These are phyloP conservation scores for Cepaea nemoralis DNA, from an alignment of 1,140 invertebrate species.

Conservation along the genomic window DNA sequence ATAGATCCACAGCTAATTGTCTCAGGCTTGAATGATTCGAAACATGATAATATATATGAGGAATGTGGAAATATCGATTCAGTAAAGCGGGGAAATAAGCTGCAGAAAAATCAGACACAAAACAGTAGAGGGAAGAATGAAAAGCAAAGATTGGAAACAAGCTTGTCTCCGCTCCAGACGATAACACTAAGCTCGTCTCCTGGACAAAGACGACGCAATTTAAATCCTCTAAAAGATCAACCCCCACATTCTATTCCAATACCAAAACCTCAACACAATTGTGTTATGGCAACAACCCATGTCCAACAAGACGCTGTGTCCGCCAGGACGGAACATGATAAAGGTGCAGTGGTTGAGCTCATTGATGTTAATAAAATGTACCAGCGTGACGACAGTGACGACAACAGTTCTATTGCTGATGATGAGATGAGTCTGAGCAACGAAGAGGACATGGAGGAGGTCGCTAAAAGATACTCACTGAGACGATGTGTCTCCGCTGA, in stretches of 20 bases:
- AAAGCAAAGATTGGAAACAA: background rate
- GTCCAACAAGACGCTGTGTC: too few species aligned
- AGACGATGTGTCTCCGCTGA: conserved; percentile 10
- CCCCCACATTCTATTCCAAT: too few species aligned
- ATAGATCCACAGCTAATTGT: background rate
- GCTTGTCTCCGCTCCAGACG: background rate
- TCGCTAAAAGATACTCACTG: background rate
- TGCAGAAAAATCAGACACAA: background rate
- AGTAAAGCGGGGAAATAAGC: background rate
- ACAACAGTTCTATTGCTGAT: conserved; percentile 1
- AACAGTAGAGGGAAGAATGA: too few species aligned
- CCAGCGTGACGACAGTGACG: background rate
- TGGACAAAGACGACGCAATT: background rate
- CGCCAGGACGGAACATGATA: too few species aligned
- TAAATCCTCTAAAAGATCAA: background rate
- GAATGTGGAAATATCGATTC: background rate
- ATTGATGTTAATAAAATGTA: background rate
- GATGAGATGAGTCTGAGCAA: conserved; percentile 21
- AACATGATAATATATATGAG: conserved; percentile 4
- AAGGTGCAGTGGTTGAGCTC: background rate
- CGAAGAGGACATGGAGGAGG: background rate
- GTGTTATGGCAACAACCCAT: too few species aligned
- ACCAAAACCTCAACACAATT: too few species aligned
- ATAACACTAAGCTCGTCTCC: background rate
- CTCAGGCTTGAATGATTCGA: background rate